Base-by-base conservation (phyloP, 2,113 vertebrate genomes). In the Apus apus region DNA sequence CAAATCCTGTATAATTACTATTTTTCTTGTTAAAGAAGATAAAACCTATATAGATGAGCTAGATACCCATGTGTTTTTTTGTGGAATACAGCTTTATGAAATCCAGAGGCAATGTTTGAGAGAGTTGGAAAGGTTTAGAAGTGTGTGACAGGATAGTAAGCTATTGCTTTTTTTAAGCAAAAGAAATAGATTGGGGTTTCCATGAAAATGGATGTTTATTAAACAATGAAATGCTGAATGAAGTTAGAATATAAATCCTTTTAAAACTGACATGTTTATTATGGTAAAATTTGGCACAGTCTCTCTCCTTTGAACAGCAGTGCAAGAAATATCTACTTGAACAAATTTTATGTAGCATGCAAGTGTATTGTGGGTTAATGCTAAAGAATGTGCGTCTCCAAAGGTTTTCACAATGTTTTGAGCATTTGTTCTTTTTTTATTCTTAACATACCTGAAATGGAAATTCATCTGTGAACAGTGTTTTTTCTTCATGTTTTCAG, bases 401-500 rank as follows among this genome's bases (percentile, higher is more conserved):
- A 94, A 96, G 79, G 67, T 85, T 79, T 91, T 89, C 20, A 13
- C 29, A 94, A 87, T 81, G 83, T 97, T 94, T 92, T 13, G 1
- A 88, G 57, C 94, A 96, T 96, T 96, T 93, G 68, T 91, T 77
- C 51, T 27, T 74, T 95, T 82, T 95, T 89, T 82, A 70, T 80
- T 84, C 84, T 86, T 96, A 93, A 96, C 86, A 95, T 93, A 80
- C 89, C 87, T 95, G 87, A 97, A 96, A 94, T 94, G 61, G 70
- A 94, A 96, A 97, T 97, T 97, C 90, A 94, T 97, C 97, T 96
- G 51, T 57, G 80, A 97, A 91, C 36, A 12, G 50, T 95, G 90
- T 46, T 79, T 96, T 98, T 97, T 89, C 92, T 96, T 97, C 25
- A 1, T 96, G 90, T 98, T 97, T 97, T 97, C 61, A 15, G 72